These are phyloP conservation scores for Campoletis sonorensis DNA, from an alignment of 1,140 invertebrate genomes.

Conservation along the genomic window DNA sequence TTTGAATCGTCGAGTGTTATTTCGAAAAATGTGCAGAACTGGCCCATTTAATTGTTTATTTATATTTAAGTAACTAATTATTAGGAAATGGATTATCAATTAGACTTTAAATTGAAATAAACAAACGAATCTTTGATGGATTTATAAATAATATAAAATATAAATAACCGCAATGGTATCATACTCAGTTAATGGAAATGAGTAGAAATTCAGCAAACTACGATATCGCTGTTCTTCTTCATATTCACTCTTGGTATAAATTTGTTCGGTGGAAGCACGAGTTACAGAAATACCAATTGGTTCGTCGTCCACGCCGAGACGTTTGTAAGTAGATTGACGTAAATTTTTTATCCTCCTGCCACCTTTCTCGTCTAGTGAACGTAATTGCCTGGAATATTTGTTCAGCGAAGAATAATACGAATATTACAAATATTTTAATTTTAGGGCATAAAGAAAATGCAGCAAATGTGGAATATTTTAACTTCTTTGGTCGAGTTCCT, in stretches of 20 bases:
- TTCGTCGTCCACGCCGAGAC: constrained; percentile 49
- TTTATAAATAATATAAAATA: background rate
- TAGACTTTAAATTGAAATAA: background rate
- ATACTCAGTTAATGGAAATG: constrained; percentile 51
- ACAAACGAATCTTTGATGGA: background rate
- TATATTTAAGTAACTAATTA: too few species aligned
- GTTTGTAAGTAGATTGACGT: constrained; percentile 54
- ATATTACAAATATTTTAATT: constrained; percentile 8
- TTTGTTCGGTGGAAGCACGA: constrained; percentile 53
- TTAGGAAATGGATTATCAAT: too few species aligned
- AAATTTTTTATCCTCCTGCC: constrained; percentile 57
- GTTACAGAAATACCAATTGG: constrained; percentile 57
- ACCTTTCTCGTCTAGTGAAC: constrained; percentile 55
- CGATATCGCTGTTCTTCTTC: constrained; percentile 51
- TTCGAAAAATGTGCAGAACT: too few species aligned
- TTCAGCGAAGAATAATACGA: background rate
- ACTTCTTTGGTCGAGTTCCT: too few species aligned
- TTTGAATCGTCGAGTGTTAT: too few species aligned
- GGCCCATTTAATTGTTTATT: too few species aligned
- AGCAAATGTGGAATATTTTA: too few species aligned
- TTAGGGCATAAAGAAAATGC: background rate
- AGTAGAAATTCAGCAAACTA: constrained; percentile 53
- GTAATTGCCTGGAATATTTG: constrained; percentile 54
- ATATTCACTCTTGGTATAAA: constrained; percentile 54
- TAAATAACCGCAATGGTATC: constrained; percentile 26